phyloP scores from a whole-genome alignment of 2,797 vertebrate species.

The Microctenopoma stevenorrisi region DNA sequence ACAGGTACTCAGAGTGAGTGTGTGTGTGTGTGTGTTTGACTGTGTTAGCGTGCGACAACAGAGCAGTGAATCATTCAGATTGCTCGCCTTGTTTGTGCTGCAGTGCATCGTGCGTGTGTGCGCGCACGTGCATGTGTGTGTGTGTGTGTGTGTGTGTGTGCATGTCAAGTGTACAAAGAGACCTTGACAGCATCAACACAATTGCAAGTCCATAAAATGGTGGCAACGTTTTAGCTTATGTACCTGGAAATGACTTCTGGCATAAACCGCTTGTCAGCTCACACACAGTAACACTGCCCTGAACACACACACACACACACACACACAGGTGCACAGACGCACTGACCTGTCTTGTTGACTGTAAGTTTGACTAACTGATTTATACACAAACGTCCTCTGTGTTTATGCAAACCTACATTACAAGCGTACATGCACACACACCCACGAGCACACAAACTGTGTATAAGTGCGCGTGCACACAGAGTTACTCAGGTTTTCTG shows the following conservation, averaged over 20 bases:
- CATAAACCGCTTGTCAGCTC: constrained; percentile 58
- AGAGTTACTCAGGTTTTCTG: constrained; percentile 26
- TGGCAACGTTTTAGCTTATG: constrained; percentile 64
- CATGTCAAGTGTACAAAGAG: constrained; percentile 53
- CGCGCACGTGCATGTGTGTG: background rate
- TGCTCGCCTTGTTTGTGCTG: constrained; percentile 35
- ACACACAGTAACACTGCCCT: constrained; percentile 6
- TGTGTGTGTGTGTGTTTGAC: background rate
- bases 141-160: constrained; percentile 23
- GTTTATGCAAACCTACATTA: constrained; percentile 17
- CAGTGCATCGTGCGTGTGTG: constrained; percentile 11
- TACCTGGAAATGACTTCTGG: constrained; percentile 68
- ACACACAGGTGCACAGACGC: background rate
- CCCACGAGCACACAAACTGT: constrained; percentile 4
- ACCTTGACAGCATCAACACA: constrained; percentile 76
- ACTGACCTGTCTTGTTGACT: constrained; percentile 33
- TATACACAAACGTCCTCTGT: constrained; percentile 6
- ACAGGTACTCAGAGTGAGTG: constrained; percentile 34
- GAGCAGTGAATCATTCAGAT: constrained; percentile 67
- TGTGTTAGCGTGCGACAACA: constrained; percentile 39
- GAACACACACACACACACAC: background rate
- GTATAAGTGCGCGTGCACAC: constrained; percentile 30
- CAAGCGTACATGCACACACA: constrained; percentile 9
- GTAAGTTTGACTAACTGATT: constrained; percentile 15
- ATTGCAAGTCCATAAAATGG: constrained; percentile 73